phyloP scores from a whole-genome alignment of 2,888 invertebrate genomes.

The Ptychoptera albimana region DNA sequence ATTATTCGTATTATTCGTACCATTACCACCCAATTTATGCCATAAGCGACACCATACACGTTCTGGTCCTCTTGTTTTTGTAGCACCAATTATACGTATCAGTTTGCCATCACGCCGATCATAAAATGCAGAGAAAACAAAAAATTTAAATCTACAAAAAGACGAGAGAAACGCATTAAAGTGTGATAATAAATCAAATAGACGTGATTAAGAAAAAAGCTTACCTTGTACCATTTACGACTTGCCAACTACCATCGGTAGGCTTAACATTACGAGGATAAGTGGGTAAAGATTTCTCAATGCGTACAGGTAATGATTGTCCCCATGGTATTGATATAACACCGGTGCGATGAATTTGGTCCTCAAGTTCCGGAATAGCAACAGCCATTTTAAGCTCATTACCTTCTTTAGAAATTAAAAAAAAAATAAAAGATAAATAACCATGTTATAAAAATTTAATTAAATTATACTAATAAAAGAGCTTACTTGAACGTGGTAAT shows the following conservation, averaged over 20 bases:
- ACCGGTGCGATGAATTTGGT: slow-evolving; percentile 12
- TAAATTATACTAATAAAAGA: too few species aligned
- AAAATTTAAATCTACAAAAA: slow-evolving; percentile 54
- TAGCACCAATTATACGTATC: slow-evolving; percentile 72
- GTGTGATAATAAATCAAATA: too few species aligned
- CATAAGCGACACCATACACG: slow-evolving; percentile 66
- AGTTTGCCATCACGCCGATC: slow-evolving; percentile 54
- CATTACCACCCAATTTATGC: slow-evolving; percentile 34
- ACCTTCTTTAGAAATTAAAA: not conserved
- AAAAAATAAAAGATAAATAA: too few species aligned
- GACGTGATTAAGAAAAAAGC: not conserved
- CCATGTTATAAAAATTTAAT: too few species aligned
- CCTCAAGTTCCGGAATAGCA: slow-evolving; percentile 13
- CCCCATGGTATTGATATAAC: slow-evolving; percentile 26
- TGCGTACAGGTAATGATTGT: slow-evolving; percentile 26
- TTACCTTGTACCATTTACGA: slow-evolving; percentile 33
- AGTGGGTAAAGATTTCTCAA: slow-evolving; percentile 36
- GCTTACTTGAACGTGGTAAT: too few species aligned
- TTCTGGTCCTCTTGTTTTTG: slow-evolving; percentile 72
- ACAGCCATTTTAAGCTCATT: slow-evolving; percentile 8
- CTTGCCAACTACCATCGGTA: slow-evolving; percentile 63
- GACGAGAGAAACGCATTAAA: too few species aligned
- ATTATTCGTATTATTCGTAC: slow-evolving; percentile 6
- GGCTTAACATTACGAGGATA: slow-evolving; percentile 49
- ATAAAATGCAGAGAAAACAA: slow-evolving; percentile 80